These are phyloP conservation scores for Lepus americanus DNA, from an alignment of 2,113 vertebrate species.

Conservation along the genomic window DNA sequence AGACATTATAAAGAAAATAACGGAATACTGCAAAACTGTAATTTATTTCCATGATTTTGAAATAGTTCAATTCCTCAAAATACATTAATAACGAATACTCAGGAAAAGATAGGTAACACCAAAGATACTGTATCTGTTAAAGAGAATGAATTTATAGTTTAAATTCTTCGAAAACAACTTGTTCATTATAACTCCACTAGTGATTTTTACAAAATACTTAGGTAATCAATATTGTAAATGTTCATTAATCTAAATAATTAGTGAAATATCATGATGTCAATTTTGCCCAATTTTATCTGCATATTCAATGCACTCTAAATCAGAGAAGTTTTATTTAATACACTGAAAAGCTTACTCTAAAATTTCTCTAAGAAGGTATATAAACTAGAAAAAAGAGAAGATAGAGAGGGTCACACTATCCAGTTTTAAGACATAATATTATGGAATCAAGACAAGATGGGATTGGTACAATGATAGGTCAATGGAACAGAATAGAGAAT, in stretches of 20 bases:
- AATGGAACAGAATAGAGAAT: not conserved
- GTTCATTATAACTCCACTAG: not conserved
- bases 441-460: not conserved
- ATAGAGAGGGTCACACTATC: not conserved
- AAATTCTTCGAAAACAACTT: not conserved
- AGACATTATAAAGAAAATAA: not conserved
- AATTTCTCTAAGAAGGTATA: not conserved
- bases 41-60: not conserved
- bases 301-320: not conserved
- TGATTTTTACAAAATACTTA: conserved; percentile 1
- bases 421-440: not conserved
- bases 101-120: not conserved
- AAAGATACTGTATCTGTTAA: not conserved
- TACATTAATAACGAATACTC: not conserved
- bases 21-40: not conserved
- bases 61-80: not conserved
- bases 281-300: not conserved
- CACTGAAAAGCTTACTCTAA: not conserved
- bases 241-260: not conserved
- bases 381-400: not conserved
- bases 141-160: not conserved
- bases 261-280: not conserved
- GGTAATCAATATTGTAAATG: not conserved
- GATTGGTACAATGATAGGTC: not conserved
- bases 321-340: not conserved